Evolutionary conservation across 2,888 invertebrate genomes (phyloP).

Genomic region (Heteromurus nitidus): DNA sequence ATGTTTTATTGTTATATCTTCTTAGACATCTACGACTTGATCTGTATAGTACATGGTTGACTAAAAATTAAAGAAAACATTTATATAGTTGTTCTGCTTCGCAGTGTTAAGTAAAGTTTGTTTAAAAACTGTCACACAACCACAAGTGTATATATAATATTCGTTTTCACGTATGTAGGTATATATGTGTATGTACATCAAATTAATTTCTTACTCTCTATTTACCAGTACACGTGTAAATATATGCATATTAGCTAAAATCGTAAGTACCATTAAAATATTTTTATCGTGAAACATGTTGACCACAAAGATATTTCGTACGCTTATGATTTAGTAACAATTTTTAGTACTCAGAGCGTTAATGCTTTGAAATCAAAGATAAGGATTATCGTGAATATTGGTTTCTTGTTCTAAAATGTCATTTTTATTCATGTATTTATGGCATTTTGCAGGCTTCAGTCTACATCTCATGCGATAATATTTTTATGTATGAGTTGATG

Average conservation of each 20-base stretch:
- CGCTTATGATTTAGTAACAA: too few relatives aligned
- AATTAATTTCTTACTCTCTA: background rate
- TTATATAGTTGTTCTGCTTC: background rate
- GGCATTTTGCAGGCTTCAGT: conserved; percentile 48
- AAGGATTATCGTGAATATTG: background rate
- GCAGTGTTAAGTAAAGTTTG: background rate
- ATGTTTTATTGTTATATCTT: background rate
- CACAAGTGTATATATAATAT: conserved; percentile 6
- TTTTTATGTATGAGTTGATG: background rate
- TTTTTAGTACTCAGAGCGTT: too few relatives aligned
- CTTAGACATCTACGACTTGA: background rate
- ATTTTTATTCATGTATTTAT: conserved; percentile 44
- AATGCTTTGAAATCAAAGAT: background rate
- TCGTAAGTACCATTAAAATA: too few relatives aligned
- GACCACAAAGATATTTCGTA: background rate
- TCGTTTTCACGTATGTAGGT: background rate
- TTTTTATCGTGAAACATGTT: too few relatives aligned
- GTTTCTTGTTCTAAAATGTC: conserved; percentile 30
- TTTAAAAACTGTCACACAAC: conserved; percentile 14
- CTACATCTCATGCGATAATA: conserved; percentile 27
- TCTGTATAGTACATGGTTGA: conserved; percentile 1
- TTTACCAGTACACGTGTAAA: background rate
- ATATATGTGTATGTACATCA: background rate
- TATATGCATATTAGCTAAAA: too few relatives aligned
- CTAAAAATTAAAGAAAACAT: background rate